Base-by-base conservation (phyloP, 2,888 invertebrate species). In the Merodon equestris region DNA sequence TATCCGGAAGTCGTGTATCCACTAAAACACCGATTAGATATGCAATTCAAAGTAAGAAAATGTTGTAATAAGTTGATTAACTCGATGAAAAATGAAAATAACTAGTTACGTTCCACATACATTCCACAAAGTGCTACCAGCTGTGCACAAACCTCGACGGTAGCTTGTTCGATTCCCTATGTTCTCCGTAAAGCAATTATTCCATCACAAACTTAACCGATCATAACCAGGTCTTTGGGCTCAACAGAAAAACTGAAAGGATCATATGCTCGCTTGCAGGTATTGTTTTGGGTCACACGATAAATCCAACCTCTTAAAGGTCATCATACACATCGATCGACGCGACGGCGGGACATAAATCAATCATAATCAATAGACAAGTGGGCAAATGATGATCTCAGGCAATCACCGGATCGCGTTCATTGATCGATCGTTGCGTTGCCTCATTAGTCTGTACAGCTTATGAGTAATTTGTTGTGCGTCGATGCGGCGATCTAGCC, bases 341-440 rank as follows among this genome's bases (percentile, higher is more conserved):
- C n/a, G n/a, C n/a, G n/a, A n/a, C n/a, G n/a, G n/a, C n/a, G n/a
- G n/a, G n/a, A n/a, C n/a, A n/a, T n/a, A n/a, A n/a, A n/a, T n/a
- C 2, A 47, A 12, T 50, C 42, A 15, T 18, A 40, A 74, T 74
- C 68, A 51, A 70, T 68, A 63, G 68, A 40, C 48, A 57, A 50
- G 61, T 36, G 18, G 12, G 18, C 44, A 19, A 14, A 60, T 50
- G 63, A 64, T 79, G 73, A 77, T 61, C 66, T 51, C 36, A 48
- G 53, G 40, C 63, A 63, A 68, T 79, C 79, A 79, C 40, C 79
- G 42, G 64, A 48, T 50, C 47, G 40, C 40, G n/a, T 27, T 27
- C 19, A 36, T 60, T 79, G 74, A 79, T 79, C 68, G 74, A 79
- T 79, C 15, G 45, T 5, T 17, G 34, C 3, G 45, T 70, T 54